These are phyloP conservation scores for Aldrovandia affinis DNA, from an alignment of 2,797 vertebrate species.

Conservation along the genomic window DNA sequence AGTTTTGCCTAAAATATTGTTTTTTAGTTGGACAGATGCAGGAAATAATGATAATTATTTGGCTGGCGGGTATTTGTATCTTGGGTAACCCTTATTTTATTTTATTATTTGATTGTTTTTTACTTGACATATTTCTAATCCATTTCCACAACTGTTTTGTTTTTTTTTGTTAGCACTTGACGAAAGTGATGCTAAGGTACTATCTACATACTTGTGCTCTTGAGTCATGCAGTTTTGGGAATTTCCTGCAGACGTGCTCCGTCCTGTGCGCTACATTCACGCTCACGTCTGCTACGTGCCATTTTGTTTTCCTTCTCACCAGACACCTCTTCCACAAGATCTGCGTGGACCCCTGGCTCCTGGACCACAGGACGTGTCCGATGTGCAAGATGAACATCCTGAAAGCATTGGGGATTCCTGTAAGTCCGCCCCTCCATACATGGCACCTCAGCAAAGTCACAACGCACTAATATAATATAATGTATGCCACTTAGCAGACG, in stretches of 20 bases:
- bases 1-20: too few relatives aligned
- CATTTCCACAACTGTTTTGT: not conserved
- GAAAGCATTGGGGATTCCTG: conserved; percentile 95
- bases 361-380: conserved; percentile 95
- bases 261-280: not conserved
- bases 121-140: not conserved
- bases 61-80: not conserved
- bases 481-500: too few relatives aligned
- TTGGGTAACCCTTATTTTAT: not conserved
- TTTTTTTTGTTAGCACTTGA: not conserved
- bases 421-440: conserved; percentile 74
- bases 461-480: too few relatives aligned
- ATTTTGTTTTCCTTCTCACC: conserved; percentile 35
- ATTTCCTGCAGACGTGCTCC: not conserved
- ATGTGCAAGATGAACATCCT: conserved; percentile 99
- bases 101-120: not conserved
- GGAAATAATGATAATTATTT: not conserved
- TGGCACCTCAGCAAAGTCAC: too few relatives aligned
- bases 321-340: conserved; percentile 98
- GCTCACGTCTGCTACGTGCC: conserved; percentile 15
- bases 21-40: not conserved
- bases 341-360: conserved; percentile 97
- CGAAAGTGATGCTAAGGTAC: not conserved
- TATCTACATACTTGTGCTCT: not conserved
- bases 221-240: not conserved